Evolutionary conservation across 2,888 invertebrate species (phyloP), one percentile per base, ranked within the genome.

Genomic region (Agonopterix heracliana): DNA sequence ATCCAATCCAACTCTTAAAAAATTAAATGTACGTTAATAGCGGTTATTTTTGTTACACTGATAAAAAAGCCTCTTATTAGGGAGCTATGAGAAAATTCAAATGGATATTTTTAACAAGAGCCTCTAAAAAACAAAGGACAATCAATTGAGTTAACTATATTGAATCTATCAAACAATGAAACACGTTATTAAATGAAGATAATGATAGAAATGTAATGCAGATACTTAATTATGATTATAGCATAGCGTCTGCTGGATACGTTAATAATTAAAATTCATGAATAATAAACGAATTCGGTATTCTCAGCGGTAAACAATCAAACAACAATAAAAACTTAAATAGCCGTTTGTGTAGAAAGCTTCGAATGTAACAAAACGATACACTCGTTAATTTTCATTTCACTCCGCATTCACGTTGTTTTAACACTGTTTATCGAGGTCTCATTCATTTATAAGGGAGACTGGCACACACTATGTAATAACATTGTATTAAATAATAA

Each of bases 401-500:
- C 58, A 65, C 63, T 60, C 54, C 66, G 59, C 64, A 64, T 67
- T 62, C 57, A 60, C 61, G 62, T 68, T 69, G 68, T 71, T 70
- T 72, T 72, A 76, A 71, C 76, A 78, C 66, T 61, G 70, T 74
- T 74, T 74, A 74, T 70, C 69, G 64, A 67, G 56, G 60, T 68
- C 63, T 69, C 68, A 60, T 60, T 61, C 65, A 57, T 71, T 78
- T 74, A 74, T 72, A 75, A 74, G 66, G 66, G 68, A 71, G 66
- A 65, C 66, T 74, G 70, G 63, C 65, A 68, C 71, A 72, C 61
- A 69, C 75, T 78, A 70, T 68, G 66, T 83, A 83, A 83, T 83
- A 78, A 82, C 81, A 80, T 80, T 80, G 81, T 81, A 81, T 81
- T 78, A 80, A 78, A 83, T 83, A 86, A 86, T 85, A 82, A 84